Conservation (phyloP, 2,888 invertebrate species). For the Oxytorus armatus region DNA sequence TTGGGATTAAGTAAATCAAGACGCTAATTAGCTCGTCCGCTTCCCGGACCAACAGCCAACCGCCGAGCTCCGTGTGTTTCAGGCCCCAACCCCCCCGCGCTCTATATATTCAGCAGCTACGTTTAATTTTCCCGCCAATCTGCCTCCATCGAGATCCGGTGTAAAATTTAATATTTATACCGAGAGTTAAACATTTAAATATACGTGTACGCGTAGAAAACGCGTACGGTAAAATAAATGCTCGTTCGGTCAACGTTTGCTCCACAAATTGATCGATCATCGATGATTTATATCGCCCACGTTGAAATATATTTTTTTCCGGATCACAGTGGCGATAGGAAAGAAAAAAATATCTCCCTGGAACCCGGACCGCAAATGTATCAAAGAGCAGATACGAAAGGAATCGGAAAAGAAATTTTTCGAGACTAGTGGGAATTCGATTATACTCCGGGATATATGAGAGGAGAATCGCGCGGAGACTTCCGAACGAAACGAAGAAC, state of each 20-base stretch:
- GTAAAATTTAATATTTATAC: constrained; percentile 67
- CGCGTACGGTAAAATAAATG: too few relatives aligned
- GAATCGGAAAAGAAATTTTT: constrained; percentile 49
- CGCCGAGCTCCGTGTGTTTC: constrained; percentile 57
- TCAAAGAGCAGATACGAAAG: too few relatives aligned
- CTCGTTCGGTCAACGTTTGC: too few relatives aligned
- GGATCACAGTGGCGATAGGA: too few relatives aligned
- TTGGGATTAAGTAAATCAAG: constrained; percentile 85
- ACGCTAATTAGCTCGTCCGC: constrained; percentile 84
- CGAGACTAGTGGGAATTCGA: constrained; percentile 59
- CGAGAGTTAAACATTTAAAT: constrained; percentile 27
- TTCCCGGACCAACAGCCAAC: constrained; percentile 67
- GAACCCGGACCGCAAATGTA: too few relatives aligned
- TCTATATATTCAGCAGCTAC: constrained; percentile 63
- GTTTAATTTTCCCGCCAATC: constrained; percentile 77
- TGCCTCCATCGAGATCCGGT: constrained; percentile 64
- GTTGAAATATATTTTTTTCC: neutral
- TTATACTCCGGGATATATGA: constrained; percentile 45
- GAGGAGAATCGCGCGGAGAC: too few relatives aligned
- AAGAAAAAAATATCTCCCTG: constrained; percentile 10
- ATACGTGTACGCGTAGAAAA: neutral
- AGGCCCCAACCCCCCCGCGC: constrained; percentile 60
- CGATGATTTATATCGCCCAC: constrained; percentile 4
- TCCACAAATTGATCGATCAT: neutral
- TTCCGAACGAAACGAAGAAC: constrained; percentile 35